A percentile compares a stretch with the other conserved stretches of the same genome.
phyloP scores from a whole-genome alignment of 2,797 vertebrate genomes.

The Schizothorax lantsangensis region DNA sequence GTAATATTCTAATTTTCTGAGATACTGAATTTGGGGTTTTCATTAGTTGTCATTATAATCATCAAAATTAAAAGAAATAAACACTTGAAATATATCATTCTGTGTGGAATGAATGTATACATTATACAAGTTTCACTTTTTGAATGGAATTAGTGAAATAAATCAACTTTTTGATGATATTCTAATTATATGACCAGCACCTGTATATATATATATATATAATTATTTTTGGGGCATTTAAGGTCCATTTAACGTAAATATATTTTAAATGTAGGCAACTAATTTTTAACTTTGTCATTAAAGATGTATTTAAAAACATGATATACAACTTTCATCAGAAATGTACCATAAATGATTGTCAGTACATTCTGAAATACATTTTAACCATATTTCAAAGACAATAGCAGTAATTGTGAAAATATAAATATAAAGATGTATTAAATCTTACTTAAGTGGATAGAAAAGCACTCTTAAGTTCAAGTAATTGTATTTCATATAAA shows the following conservation, averaged over 20 bases:
- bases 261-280: not conserved
- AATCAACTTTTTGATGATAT: too few species aligned
- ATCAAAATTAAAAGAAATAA: too few species aligned
- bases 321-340: not conserved
- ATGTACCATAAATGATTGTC: not conserved
- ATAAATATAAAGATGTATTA: not conserved
- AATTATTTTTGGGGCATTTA: too few species aligned
- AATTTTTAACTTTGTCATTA: not conserved
- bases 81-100: too few species aligned
- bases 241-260: not conserved
- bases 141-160: too few species aligned
- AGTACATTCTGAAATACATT: not conserved
- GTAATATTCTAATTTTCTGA: too few species aligned
- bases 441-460: not conserved
- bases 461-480: not conserved
- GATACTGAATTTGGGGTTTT: too few species aligned
- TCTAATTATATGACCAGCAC: too few species aligned
- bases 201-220: too few species aligned
- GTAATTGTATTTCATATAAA: not conserved
- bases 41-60: too few species aligned
- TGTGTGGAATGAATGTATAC: too few species aligned
- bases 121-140: too few species aligned
- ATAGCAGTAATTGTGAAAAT: not conserved
- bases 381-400: not conserved
- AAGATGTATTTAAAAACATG: not conserved